A percentile compares a stretch with the other conserved stretches of the same genome.
These are phyloP conservation scores for Papilio xuthus DNA, from an alignment of 1,140 invertebrate species.

Conservation along the genomic window DNA sequence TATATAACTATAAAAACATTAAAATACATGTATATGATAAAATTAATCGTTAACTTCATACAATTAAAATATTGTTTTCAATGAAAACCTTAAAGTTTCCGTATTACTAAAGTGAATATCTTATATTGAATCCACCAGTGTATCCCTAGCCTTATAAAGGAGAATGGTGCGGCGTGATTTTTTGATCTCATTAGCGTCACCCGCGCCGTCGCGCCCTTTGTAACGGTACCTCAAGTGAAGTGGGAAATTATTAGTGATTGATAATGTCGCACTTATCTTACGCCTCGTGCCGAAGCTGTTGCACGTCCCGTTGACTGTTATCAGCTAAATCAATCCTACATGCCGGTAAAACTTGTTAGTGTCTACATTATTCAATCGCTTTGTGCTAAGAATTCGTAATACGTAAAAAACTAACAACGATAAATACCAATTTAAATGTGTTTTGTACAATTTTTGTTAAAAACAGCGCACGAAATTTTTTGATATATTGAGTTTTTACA, in stretches of 20 bases:
- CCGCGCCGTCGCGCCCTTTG: slow-evolving; percentile 24
- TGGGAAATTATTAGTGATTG: slow-evolving; percentile 38
- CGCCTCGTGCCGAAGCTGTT: slow-evolving; percentile 14
- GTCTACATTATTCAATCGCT: background rate
- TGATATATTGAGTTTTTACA: too few relatives aligned
- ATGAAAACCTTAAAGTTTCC: background rate
- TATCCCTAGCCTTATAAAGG: background rate
- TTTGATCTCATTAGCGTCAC: slow-evolving; percentile 32
- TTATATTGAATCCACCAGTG: background rate
- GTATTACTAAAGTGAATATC: background rate
- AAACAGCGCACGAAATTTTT: too few relatives aligned
- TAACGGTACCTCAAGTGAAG: slow-evolving; percentile 11
- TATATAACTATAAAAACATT: too few relatives aligned
- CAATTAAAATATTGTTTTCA: too few relatives aligned
- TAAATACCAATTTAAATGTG: too few relatives aligned
- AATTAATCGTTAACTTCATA: too few relatives aligned
- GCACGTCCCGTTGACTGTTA: background rate
- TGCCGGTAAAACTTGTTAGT: background rate
- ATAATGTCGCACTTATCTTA: slow-evolving; percentile 41
- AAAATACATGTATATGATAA: too few relatives aligned
- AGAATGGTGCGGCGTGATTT: slow-evolving; percentile 20
- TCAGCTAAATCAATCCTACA: slow-evolving; percentile 26
- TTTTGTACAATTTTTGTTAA: background rate
- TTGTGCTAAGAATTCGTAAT: background rate
- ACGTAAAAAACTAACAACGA: background rate